Evolutionary conservation across 2,797 vertebrate species (phyloP).

Genomic region (Periophthalmus magnuspinnatus): DNA sequence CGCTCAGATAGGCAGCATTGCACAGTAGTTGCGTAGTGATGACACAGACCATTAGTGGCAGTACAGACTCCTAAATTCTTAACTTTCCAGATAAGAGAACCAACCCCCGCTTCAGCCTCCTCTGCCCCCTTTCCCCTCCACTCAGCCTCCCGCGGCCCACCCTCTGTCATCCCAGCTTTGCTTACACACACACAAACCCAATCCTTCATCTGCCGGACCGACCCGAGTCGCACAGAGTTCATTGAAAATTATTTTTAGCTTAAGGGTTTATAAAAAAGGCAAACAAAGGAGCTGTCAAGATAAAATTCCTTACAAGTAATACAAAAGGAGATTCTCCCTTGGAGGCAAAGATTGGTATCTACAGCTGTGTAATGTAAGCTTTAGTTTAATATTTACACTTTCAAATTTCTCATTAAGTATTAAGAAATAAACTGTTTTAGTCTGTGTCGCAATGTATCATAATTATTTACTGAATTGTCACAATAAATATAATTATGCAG

Average conservation of each 20-base stretch:
- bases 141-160: constrained; percentile 15
- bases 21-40: constrained; percentile 63
- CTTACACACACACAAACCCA: constrained; percentile 35
- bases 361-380: constrained; percentile 4
- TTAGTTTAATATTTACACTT: not conserved
- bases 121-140: constrained; percentile 1
- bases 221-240: constrained; percentile 61
- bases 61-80: constrained; percentile 51
- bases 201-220: constrained; percentile 50
- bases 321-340: constrained; percentile 28
- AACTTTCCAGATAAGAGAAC: constrained; percentile 54
- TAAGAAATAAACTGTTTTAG: not conserved
- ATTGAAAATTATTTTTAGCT: constrained; percentile 72
- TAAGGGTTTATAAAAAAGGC: constrained; percentile 42
- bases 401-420: not conserved
- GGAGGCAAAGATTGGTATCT: constrained; percentile 25
- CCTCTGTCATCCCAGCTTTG: constrained; percentile 35
- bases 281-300: constrained; percentile 29
- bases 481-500: too few species aligned
- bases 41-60: constrained; percentile 58
- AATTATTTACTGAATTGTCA: too few species aligned
- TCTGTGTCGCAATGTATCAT: too few species aligned
- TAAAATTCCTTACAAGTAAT: constrained; percentile 16
- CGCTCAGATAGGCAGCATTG: constrained; percentile 31
- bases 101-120: constrained; percentile 29